Conservation (phyloP, 2,888 invertebrate species). For the Synergus laeviventris region DNA sequence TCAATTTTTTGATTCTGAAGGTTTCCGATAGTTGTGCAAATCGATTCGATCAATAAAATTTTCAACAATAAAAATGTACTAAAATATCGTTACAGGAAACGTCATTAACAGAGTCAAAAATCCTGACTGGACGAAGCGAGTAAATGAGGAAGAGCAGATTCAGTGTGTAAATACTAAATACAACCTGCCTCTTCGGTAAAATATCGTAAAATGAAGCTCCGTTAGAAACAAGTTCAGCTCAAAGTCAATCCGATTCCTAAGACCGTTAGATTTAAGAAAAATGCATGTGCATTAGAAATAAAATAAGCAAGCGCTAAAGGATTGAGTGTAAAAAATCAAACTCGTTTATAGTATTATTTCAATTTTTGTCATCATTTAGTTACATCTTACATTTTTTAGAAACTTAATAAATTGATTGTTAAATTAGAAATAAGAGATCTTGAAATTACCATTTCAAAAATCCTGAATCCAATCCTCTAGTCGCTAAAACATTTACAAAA, state of each 20-base stretch:
- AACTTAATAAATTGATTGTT: background rate
- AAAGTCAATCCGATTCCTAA: conserved; percentile 37
- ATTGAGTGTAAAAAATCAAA: conserved; percentile 10
- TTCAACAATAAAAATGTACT: conserved; percentile 31
- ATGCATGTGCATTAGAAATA: conserved; percentile 13
- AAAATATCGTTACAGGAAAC: conserved; percentile 38
- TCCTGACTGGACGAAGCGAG: conserved; percentile 19
- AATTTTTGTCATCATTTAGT: background rate
- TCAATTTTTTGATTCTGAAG: background rate
- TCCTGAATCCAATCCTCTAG: conserved; percentile 32
- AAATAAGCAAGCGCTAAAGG: conserved; percentile 27
- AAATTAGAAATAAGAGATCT: background rate
- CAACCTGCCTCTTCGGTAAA: conserved; percentile 34
- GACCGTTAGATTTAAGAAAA: conserved; percentile 29
- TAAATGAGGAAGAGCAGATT: conserved; percentile 29
- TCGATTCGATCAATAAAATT: background rate
- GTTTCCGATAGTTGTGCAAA: background rate
- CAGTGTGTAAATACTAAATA: conserved; percentile 36
- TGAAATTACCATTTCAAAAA: background rate
- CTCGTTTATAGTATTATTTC: background rate
- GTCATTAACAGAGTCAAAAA: conserved; percentile 30
- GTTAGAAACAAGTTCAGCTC: conserved; percentile 30
- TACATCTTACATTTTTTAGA: background rate
- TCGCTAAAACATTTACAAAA: background rate
- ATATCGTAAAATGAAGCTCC: conserved; percentile 15